A percentile compares a stretch with the other conserved stretches of the same genome.
These are phyloP conservation scores for Pollenia amentaria DNA, from an alignment of 2,888 invertebrate genomes.

Conservation along the genomic window DNA sequence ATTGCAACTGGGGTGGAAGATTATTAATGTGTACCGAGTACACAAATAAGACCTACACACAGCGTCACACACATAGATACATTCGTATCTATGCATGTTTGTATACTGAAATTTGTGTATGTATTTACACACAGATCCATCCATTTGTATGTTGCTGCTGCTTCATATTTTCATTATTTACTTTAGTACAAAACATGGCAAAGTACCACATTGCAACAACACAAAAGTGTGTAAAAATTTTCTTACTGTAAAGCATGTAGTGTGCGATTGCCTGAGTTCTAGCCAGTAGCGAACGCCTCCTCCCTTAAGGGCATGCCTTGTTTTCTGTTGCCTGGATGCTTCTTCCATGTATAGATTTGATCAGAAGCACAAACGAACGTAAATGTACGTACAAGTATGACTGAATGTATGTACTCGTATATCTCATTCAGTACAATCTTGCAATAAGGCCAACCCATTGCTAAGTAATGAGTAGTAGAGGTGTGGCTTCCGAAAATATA, in stretches of 20 bases:
- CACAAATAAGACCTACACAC: slow-evolving; percentile 17
- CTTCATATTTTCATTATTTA: slow-evolving; percentile 60
- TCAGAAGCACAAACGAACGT: slow-evolving; percentile 55
- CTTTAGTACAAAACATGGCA: slow-evolving; percentile 65
- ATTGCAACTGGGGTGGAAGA: slow-evolving; percentile 51
- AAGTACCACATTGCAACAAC: slow-evolving; percentile 63
- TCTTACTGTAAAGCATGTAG: slow-evolving; percentile 42
- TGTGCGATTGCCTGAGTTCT: slow-evolving; percentile 81
- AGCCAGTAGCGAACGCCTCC: slow-evolving; percentile 83
- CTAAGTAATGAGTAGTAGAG: slow-evolving; percentile 80
- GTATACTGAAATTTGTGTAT: slow-evolving; percentile 14
- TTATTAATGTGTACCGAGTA: neutral
- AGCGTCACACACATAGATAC: neutral
- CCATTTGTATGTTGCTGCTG: neutral
- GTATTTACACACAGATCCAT: neutral
- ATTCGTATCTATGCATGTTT: slow-evolving; percentile 21
- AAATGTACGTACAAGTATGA: neutral
- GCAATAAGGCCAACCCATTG: slow-evolving; percentile 80
- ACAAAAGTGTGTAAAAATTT: slow-evolving; percentile 36
- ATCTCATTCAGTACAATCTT: slow-evolving; percentile 57
- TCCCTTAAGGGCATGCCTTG: slow-evolving; percentile 80
- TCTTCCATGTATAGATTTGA: slow-evolving; percentile 51
- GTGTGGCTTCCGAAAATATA: slow-evolving; percentile 83
- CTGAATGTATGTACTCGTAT: slow-evolving; percentile 13
- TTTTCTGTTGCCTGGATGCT: slow-evolving; percentile 65